Evolutionary conservation across 92 coral and sea anemone species (phyloP).

Genomic region (Parazoanthus swiftii): DNA sequence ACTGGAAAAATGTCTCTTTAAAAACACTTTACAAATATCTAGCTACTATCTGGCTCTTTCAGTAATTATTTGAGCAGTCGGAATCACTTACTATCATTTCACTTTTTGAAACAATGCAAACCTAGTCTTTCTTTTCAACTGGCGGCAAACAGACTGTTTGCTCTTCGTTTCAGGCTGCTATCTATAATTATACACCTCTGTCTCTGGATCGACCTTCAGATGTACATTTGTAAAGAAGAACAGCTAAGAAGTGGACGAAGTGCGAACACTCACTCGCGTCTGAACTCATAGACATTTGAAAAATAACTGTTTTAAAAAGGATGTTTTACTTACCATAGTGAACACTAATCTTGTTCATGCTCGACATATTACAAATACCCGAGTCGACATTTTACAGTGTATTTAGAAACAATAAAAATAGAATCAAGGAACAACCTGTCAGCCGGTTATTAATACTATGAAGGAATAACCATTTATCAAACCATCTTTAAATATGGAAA

Average conservation of each 20-base stretch:
- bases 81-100: not conserved
- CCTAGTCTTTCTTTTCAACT: not conserved
- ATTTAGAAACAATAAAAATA: not conserved
- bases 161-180: not conserved
- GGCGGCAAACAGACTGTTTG: not conserved
- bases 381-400: not conserved
- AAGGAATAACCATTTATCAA: not conserved
- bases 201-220: too few species aligned
- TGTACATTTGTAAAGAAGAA: not conserved
- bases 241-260: too few species aligned
- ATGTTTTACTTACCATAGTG: not conserved
- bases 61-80: not conserved
- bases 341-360: not conserved
- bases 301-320: not conserved
- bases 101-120: not conserved
- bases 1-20: not conserved
- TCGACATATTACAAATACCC: not conserved
- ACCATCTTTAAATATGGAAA: not conserved
- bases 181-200: not conserved
- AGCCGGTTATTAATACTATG: not conserved
- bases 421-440: not conserved
- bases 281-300: not conserved
- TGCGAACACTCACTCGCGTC: not conserved
- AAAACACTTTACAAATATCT: slow-evolving; percentile 12
- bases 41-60: not conserved